Conservation (phyloP, 2,888 invertebrate genomes). For the Caenorhabditis doughertyi region DNA sequence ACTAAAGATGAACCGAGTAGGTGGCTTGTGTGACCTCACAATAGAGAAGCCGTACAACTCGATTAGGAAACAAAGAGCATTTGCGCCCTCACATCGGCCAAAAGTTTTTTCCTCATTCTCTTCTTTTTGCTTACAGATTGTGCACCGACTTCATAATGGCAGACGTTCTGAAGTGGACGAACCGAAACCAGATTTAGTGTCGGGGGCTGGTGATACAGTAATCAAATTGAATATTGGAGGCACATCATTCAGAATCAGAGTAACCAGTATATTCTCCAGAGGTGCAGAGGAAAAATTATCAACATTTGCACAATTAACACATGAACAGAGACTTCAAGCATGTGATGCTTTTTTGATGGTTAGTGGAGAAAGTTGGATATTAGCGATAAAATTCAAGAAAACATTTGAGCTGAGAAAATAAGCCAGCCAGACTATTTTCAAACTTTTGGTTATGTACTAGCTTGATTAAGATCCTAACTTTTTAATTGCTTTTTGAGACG, state of each 20-base stretch:
- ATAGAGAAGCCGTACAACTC: constrained; percentile 52
- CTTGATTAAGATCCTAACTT: too few relatives aligned
- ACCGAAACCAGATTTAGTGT: constrained; percentile 64
- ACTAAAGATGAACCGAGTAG: constrained; percentile 54
- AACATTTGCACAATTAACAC: constrained; percentile 69
- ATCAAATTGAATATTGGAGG: constrained; percentile 76
- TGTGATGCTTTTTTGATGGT: constrained; percentile 73
- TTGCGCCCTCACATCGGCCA: constrained; percentile 10
- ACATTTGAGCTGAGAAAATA: too few relatives aligned
- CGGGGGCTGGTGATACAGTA: constrained; percentile 72
- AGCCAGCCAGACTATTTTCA: too few relatives aligned
- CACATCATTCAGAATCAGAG: constrained; percentile 71
- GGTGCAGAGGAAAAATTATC: constrained; percentile 69
- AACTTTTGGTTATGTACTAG: too few relatives aligned
- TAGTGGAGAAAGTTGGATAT: constrained; percentile 16
- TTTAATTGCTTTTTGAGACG: too few relatives aligned
- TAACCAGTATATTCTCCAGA: constrained; percentile 71
- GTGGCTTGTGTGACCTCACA: constrained; percentile 55
- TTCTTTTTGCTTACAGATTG: too few relatives aligned
- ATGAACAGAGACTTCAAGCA: constrained; percentile 67
- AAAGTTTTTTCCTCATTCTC: constrained; percentile 4
- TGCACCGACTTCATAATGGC: constrained; percentile 61
- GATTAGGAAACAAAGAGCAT: constrained; percentile 61
- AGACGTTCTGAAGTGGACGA: constrained; percentile 57
- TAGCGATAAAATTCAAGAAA: too few relatives aligned